A percentile compares a stretch with the other conserved stretches of the same genome.
Evolutionary conservation across 1,140 invertebrate species (phyloP).

Genomic region (Rhizoglyphus robini): DNA sequence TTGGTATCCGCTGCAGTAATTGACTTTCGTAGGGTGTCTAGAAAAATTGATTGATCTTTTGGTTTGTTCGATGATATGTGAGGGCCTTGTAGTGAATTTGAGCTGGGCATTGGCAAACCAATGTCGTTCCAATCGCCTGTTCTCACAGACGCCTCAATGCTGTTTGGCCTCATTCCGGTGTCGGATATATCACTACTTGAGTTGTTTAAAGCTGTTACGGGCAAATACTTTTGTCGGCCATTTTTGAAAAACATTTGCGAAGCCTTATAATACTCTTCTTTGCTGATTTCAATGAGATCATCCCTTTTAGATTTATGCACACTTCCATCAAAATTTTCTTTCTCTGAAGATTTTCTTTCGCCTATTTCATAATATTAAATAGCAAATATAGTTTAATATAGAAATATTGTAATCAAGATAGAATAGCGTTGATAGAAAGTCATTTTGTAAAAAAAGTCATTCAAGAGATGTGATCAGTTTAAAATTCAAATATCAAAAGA

Average conservation of each 20-base stretch:
- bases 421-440: too few relatives aligned
- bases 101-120: constrained; percentile 25
- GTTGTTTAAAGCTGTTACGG: background rate
- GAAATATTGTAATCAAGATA: too few relatives aligned
- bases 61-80: too few relatives aligned
- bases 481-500: too few relatives aligned
- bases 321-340: background rate
- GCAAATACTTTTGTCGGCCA: background rate
- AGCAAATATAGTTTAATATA: too few relatives aligned
- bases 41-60: too few relatives aligned
- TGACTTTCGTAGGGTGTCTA: background rate
- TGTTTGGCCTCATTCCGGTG: background rate
- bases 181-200: background rate
- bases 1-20: background rate
- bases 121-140: constrained; percentile 34
- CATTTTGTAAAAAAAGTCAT: too few relatives aligned
- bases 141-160: background rate
- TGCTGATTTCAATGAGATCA: constrained; percentile 20
- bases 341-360: too few relatives aligned
- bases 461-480: too few relatives aligned
- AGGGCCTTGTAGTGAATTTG: background rate
- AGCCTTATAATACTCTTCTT: constrained; percentile 26
- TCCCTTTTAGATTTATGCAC: background rate
- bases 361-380: too few relatives aligned
- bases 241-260: constrained; percentile 24